Percentiles rank a stretch among this genome's conserved stretches.
Evolutionary conservation across 1,140 invertebrate genomes (phyloP).

Genomic region (Pseudomyrmex pallidus): DNA sequence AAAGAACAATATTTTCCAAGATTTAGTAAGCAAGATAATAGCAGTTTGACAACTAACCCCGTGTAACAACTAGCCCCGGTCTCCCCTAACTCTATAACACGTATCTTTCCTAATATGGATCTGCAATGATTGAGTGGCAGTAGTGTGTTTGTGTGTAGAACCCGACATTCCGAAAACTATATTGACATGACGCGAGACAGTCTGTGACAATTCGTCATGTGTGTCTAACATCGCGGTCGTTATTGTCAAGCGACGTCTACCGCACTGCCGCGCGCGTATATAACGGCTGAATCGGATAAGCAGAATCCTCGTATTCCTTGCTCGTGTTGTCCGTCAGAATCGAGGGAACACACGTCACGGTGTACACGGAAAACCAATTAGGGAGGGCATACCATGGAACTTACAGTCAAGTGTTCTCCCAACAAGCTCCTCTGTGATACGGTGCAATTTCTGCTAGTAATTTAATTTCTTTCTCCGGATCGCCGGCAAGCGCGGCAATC

Average conservation of each 20-base stretch:
- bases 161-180: constrained; percentile 14
- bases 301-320: constrained; percentile 40
- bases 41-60: no score
- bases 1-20: no score
- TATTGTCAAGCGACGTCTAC: constrained; percentile 50
- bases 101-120: constrained; percentile 5
- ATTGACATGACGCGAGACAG: constrained; percentile 25
- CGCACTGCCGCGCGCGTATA: constrained; percentile 15
- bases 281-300: constrained; percentile 34
- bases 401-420: constrained; percentile 49
- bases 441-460: constrained; percentile 41
- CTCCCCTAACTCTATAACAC: not conserved
- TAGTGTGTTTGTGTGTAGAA: not conserved
- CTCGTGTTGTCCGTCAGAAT: constrained; percentile 35
- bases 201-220: constrained; percentile 36
- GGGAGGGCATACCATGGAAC: constrained; percentile 27
- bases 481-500: constrained; percentile 6
- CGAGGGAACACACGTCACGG: constrained; percentile 6
- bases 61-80: no score
- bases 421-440: constrained; percentile 29
- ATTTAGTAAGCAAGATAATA: no score
- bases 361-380: constrained; percentile 58
- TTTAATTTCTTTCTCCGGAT: constrained; percentile 28
- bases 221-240: constrained; percentile 40
- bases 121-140: constrained; percentile 14